phyloP scores from a whole-genome alignment of 1,140 invertebrate species.

The Uloborus diversus region DNA sequence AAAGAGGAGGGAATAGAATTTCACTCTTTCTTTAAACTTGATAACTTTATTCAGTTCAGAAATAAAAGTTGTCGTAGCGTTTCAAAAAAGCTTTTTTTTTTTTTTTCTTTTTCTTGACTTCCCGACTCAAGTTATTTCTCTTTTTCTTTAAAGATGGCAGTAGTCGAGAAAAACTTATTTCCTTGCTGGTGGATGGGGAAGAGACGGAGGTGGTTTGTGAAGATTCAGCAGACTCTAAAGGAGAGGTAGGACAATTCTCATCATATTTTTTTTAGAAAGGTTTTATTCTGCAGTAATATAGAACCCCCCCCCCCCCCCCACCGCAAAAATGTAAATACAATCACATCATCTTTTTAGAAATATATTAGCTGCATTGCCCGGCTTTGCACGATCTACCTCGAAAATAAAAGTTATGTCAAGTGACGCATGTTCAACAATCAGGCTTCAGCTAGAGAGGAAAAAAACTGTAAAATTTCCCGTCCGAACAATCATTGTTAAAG shows the following conservation, averaged over 20 bases:
- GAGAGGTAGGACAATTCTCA: constrained; percentile 10
- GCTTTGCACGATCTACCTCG: too few relatives aligned
- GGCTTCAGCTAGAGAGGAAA: too few relatives aligned
- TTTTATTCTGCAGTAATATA: not conserved
- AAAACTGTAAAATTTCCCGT: too few relatives aligned
- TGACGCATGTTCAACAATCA: too few relatives aligned
- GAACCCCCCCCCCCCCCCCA: not conserved
- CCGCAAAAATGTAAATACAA: too few relatives aligned
- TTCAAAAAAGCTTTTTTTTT: not conserved
- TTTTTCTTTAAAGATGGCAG: constrained; percentile 29
- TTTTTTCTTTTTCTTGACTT: too few relatives aligned
- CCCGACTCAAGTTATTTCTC: not conserved
- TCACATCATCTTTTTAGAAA: too few relatives aligned
- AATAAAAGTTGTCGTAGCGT: too few relatives aligned
- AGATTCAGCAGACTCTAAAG: constrained; percentile 35
- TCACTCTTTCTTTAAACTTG: not conserved
- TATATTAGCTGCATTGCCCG: too few relatives aligned
- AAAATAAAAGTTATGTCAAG: too few relatives aligned
- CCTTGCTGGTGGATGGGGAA: constrained; percentile 45
- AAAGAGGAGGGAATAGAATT: not conserved
- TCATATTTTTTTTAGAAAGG: not conserved
- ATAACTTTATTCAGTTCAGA: not conserved
- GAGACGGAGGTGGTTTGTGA: constrained; percentile 46
- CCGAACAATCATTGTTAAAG: too few relatives aligned
- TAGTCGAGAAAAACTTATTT: constrained; percentile 37